Conservation (phyloP, 2,113 vertebrate species). For the Phalacrocorax carbo region DNA sequence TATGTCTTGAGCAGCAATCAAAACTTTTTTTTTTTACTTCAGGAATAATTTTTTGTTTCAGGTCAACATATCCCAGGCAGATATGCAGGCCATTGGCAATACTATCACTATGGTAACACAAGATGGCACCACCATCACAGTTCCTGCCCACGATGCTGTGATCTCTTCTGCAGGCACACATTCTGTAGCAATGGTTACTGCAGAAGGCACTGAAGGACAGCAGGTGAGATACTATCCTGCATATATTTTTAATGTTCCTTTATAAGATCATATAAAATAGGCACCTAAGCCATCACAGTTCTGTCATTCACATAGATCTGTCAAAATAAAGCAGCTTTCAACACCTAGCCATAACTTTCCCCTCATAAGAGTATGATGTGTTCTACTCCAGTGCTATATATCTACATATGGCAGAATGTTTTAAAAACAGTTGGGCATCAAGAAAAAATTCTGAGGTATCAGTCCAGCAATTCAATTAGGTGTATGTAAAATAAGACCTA, state of each 20-base stretch:
- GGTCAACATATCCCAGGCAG: slow-evolving; percentile 95
- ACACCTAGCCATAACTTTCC: background rate
- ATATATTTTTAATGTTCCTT: accelerated
- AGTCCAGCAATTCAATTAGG: background rate
- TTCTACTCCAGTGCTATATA: background rate
- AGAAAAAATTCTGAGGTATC: background rate
- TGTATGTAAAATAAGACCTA: background rate
- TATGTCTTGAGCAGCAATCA: background rate
- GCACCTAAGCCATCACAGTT: background rate
- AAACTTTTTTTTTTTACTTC: background rate
- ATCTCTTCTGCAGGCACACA: slow-evolving; percentile 87
- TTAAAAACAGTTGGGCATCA: background rate
- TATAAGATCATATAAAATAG: background rate
- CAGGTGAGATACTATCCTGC: slow-evolving; percentile 76
- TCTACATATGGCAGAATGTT: background rate
- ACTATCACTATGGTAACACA: slow-evolving; percentile 99
- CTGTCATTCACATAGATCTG: background rate
- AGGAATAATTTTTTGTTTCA: slow-evolving; percentile 66
- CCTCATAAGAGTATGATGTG: background rate
- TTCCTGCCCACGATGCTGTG: slow-evolving; percentile 90
- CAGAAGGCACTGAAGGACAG: slow-evolving; percentile 89
- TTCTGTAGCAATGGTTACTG: slow-evolving; percentile 93
- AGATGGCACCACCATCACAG: slow-evolving; percentile 96
- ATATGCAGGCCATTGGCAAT: slow-evolving; percentile 92
- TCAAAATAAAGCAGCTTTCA: background rate